Conservation (phyloP, 2,888 invertebrate genomes). For the Quadriops clusia region DNA sequence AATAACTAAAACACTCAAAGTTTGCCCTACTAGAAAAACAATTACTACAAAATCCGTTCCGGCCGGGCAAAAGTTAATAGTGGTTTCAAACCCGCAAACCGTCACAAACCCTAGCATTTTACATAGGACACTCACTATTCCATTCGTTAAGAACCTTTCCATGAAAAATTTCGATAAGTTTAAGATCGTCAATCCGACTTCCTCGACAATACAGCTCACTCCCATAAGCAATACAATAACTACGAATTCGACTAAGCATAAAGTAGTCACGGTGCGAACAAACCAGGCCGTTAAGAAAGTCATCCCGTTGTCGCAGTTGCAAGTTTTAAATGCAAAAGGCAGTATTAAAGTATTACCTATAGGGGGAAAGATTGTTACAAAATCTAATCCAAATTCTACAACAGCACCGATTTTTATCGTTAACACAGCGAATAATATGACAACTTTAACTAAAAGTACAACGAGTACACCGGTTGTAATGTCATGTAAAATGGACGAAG, state of each 20-base stretch:
- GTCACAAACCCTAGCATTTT: constrained; percentile 32
- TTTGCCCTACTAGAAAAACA: constrained; percentile 27
- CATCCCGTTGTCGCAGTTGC: constrained; percentile 32
- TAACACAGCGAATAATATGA: constrained; percentile 21
- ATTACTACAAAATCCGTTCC: constrained; percentile 23
- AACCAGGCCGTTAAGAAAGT: constrained; percentile 29
- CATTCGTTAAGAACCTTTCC: constrained; percentile 33
- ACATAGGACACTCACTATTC: constrained; percentile 32
- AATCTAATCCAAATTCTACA: constrained; percentile 22
- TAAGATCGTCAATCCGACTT: constrained; percentile 30
- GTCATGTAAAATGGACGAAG: constrained; percentile 17
- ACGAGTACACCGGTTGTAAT: constrained; percentile 19
- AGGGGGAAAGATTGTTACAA: constrained; percentile 30
- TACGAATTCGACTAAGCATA: constrained; percentile 24
- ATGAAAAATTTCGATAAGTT: constrained; percentile 35
- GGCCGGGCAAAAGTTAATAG: constrained; percentile 33
- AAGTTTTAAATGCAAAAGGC: constrained; percentile 33
- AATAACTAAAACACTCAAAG: constrained; percentile 24
- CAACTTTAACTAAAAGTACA: constrained; percentile 19
- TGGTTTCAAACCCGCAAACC: constrained; percentile 33
- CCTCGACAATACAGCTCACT: constrained; percentile 10
- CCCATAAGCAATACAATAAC: constrained; percentile 8
- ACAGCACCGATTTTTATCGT: constrained; percentile 27
- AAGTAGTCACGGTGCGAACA: constrained; percentile 32
- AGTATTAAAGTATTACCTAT: constrained; percentile 33